Evolutionary conservation across 2,797 vertebrate species (phyloP).

Genomic region (Morus bassanus): DNA sequence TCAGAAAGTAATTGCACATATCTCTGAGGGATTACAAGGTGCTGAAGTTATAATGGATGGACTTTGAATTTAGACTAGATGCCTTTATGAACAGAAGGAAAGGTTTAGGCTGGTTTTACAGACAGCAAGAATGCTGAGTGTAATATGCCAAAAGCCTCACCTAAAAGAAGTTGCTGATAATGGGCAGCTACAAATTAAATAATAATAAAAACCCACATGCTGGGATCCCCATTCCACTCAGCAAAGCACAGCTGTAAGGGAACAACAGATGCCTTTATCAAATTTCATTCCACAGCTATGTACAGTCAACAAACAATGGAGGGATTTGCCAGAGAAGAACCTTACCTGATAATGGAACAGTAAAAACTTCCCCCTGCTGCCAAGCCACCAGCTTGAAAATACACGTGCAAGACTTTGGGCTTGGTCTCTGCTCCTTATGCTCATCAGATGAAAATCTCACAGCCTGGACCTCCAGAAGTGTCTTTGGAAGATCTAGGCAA

Average conservation of each 20-base stretch:
- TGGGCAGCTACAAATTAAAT: slow-evolving; percentile 43
- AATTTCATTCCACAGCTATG: neutral
- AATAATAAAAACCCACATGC: neutral
- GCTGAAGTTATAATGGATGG: slow-evolving; percentile 60
- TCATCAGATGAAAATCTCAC: neutral
- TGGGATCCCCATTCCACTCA: neutral
- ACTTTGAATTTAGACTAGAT: slow-evolving; percentile 29
- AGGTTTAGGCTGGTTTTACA: slow-evolving; percentile 35
- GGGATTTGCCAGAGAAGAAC: neutral
- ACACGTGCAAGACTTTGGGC: neutral
- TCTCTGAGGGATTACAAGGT: slow-evolving; percentile 60
- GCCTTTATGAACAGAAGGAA: slow-evolving; percentile 52
- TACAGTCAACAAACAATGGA: neutral
- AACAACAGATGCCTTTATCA: neutral
- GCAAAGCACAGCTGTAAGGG: neutral
- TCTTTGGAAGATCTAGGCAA: neutral
- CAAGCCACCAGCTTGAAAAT: neutral
- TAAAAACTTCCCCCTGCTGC: neutral
- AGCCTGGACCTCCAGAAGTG: neutral
- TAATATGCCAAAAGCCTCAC: slow-evolving; percentile 40
- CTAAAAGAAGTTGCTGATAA: slow-evolving; percentile 47
- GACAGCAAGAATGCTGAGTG: slow-evolving; percentile 17
- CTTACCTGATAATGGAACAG: neutral
- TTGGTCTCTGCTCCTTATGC: neutral
- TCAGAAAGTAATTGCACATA: slow-evolving; percentile 58